Conservation (phyloP, 2,797 vertebrate genomes). For the Anableps anableps region DNA sequence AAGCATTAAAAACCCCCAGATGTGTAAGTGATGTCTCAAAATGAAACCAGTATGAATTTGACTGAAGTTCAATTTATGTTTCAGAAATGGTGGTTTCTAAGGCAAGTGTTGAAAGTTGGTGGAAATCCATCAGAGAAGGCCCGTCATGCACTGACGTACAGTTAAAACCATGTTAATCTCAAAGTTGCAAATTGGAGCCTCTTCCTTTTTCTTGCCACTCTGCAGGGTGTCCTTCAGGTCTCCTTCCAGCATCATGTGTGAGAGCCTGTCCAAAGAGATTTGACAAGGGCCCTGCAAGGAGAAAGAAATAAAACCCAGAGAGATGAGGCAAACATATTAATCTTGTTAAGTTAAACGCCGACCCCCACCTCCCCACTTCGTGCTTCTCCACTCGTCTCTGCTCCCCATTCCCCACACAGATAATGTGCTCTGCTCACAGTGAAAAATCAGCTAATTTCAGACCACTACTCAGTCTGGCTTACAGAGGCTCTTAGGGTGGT, state of each 20-base stretch:
- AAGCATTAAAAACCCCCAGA: not conserved
- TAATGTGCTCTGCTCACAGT: conserved; percentile 74
- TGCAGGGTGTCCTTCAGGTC: conserved; percentile 74
- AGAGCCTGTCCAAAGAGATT: conserved; percentile 80
- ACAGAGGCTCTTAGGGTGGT: conserved; percentile 73
- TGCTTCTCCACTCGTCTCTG: conserved; percentile 52
- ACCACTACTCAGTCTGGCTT: conserved; percentile 73
- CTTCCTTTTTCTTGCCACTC: conserved; percentile 56
- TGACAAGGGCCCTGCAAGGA: conserved; percentile 81
- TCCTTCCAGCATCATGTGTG: conserved; percentile 75
- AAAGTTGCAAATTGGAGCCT: conserved; percentile 59
- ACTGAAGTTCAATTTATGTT: conserved; percentile 30
- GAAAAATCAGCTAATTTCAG: conserved; percentile 82
- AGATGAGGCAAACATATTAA: conserved; percentile 75
- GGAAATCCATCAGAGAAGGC: conserved; percentile 26
- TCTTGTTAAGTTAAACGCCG: conserved; percentile 79
- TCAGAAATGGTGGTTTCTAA: conserved; percentile 19
- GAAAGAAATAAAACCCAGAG: conserved; percentile 72
- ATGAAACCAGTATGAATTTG: conserved; percentile 1
- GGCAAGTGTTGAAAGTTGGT: conserved; percentile 25
- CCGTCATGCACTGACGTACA: conserved; percentile 35
- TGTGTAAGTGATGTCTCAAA: conserved; percentile 15
- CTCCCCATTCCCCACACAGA: conserved; percentile 66
- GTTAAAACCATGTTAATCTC: conserved; percentile 51
- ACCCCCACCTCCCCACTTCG: conserved; percentile 59